Evolutionary conservation across 2,888 invertebrate species (phyloP).

Genomic region (Epicampocera succincta): DNA sequence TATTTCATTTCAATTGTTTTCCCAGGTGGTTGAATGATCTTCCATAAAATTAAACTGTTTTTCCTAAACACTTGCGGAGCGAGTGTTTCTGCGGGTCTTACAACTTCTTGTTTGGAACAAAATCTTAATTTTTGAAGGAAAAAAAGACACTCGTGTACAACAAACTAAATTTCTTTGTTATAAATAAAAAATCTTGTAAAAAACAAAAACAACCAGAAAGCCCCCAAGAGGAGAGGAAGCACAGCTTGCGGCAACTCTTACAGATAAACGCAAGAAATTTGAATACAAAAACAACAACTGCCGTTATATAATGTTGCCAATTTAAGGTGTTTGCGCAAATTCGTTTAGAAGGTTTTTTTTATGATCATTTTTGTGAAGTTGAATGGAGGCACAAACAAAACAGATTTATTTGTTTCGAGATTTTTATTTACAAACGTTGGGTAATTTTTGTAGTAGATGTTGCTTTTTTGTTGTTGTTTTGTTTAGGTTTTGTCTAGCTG

Average conservation of each 20-base stretch:
- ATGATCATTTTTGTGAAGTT: neutral
- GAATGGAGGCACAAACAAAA: slow-evolving; percentile 7
- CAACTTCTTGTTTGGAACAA: too few species aligned
- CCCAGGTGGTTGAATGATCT: too few species aligned
- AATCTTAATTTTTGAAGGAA: too few species aligned
- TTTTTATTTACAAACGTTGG: slow-evolving; percentile 23
- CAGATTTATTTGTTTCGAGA: neutral
- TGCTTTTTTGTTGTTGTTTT: neutral
- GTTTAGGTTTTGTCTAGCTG: neutral
- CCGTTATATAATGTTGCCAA: slow-evolving; percentile 30
- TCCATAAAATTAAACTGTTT: neutral
- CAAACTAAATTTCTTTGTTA: too few species aligned
- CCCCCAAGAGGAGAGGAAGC: neutral
- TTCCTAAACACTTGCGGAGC: slow-evolving; percentile 32
- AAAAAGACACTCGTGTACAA: too few species aligned
- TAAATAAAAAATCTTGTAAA: neutral
- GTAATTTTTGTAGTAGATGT: slow-evolving; percentile 15
- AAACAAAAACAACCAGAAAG: neutral
- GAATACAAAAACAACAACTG: slow-evolving; percentile 17
- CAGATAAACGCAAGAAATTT: slow-evolving; percentile 29
- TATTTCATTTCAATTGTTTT: too few species aligned
- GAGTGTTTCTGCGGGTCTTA: too few species aligned
- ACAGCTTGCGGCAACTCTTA: slow-evolving; percentile 24
- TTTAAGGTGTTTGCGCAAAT: slow-evolving; percentile 1
- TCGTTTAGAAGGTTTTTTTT: neutral